phyloP scores from a whole-genome alignment of 1,140 invertebrate species.

The Drosophila neocordata region DNA sequence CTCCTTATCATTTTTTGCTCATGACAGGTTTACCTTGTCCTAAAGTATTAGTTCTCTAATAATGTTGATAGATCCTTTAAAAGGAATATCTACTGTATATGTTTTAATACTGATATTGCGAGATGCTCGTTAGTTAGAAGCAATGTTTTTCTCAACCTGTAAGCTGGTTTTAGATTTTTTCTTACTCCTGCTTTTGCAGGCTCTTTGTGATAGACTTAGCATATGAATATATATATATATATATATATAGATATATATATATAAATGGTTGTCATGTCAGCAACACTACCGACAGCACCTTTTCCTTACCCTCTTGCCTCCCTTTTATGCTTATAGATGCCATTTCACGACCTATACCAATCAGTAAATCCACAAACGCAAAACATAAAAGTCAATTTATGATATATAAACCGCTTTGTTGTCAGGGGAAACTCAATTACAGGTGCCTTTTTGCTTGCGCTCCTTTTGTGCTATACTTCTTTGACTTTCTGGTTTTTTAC shows the following conservation, averaged over 20 bases:
- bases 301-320: neutral
- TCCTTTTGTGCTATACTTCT: neutral
- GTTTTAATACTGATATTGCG: neutral
- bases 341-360: constrained; percentile 1
- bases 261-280: neutral
- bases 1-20: no score
- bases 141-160: constrained; percentile 22
- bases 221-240: neutral
- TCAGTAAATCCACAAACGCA: constrained; percentile 14
- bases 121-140: constrained; percentile 55
- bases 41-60: no score
- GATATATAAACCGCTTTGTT: constrained; percentile 77
- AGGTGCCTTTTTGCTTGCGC: constrained; percentile 19
- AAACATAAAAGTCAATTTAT: constrained; percentile 71
- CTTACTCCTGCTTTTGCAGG: neutral
- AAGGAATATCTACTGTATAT: neutral
- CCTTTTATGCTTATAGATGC: neutral
- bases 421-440: constrained; percentile 60
- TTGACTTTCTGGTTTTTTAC: no score
- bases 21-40: no score
- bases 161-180: constrained; percentile 53
- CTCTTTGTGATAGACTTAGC: neutral
- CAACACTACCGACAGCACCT: neutral
- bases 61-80: neutral
- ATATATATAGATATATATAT: neutral